Percentiles rank a stretch among this genome's conserved stretches.
Evolutionary conservation across 2,113 vertebrate species (phyloP).

Genomic region (Sporophila hypoxantha): DNA sequence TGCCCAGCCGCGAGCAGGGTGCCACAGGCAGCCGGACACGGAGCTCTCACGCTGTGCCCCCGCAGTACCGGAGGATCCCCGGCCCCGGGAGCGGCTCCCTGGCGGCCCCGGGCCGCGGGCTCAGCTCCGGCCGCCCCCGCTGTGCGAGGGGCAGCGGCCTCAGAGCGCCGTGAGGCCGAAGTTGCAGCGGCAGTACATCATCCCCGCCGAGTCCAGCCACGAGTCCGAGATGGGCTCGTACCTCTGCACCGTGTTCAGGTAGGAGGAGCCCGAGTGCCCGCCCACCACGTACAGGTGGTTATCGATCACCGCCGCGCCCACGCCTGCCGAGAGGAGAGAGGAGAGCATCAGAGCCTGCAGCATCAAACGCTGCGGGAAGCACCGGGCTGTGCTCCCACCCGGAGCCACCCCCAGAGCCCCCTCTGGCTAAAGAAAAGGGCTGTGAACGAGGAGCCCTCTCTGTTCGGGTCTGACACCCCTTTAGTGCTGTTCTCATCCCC

Average conservation of each 20-base stretch:
- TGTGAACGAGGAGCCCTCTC: rapidly evolving
- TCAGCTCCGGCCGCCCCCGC: not conserved
- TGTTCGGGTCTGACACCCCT: no score
- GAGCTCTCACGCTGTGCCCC: not conserved
- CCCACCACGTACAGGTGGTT: conserved; percentile 96
- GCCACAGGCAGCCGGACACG: not conserved
- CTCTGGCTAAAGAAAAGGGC: rapidly evolving
- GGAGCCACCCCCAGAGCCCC: rapidly evolving
- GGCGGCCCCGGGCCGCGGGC: not conserved
- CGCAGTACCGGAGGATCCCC: not conserved
- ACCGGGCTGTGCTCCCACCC: rapidly evolving
- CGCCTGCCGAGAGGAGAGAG: conserved; percentile 68
- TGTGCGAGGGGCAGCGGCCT: not conserved
- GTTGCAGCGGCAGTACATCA: conserved; percentile 96
- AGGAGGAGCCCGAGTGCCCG: conserved; percentile 94
- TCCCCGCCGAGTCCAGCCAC: conserved; percentile 94
- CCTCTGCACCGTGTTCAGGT: conserved; percentile 93
- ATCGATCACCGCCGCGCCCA: conserved; percentile 92
- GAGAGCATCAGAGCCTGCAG: no score
- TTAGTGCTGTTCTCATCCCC: rapidly evolving
- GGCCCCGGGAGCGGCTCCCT: not conserved
- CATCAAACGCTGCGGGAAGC: rapidly evolving
- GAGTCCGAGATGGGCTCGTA: conserved; percentile 92
- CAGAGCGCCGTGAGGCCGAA: conserved; percentile 95
- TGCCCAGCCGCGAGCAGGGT: not conserved